Evolutionary conservation across 1,140 invertebrate genomes (phyloP).

Genomic region (Caerostris darwini): DNA sequence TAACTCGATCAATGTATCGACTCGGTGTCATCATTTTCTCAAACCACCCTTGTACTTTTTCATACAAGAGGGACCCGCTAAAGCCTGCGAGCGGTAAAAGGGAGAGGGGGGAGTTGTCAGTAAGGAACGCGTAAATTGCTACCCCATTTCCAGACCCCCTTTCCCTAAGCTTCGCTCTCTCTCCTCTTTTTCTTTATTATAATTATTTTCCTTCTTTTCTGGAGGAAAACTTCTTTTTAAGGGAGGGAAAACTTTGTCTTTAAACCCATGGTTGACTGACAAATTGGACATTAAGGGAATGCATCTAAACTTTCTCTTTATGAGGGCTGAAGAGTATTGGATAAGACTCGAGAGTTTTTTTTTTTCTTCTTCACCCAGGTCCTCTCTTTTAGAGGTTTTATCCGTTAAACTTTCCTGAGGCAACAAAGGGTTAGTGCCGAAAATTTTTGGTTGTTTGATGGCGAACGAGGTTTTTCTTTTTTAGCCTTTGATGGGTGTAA

Average conservation of each 20-base stretch:
- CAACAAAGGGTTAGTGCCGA: slow-evolving; percentile 73
- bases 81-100: slow-evolving; percentile 71
- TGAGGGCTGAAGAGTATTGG: slow-evolving; percentile 71
- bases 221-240: slow-evolving; percentile 68
- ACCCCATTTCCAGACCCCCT: slow-evolving; percentile 70
- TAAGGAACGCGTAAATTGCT: slow-evolving; percentile 76
- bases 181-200: slow-evolving; percentile 76
- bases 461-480: slow-evolving; percentile 43
- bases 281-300: slow-evolving; percentile 77
- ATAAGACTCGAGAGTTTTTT: slow-evolving; percentile 55
- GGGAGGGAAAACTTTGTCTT: slow-evolving; percentile 76
- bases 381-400: slow-evolving; percentile 70
- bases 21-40: slow-evolving; percentile 77
- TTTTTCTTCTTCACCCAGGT: slow-evolving; percentile 27
- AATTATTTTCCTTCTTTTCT: slow-evolving; percentile 71
- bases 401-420: slow-evolving; percentile 76
- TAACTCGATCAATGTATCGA: slow-evolving; percentile 78
- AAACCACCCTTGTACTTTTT: slow-evolving; percentile 76
- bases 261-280: slow-evolving; percentile 78
- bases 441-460: slow-evolving; percentile 56
- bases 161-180: slow-evolving; percentile 44
- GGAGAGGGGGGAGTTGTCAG: slow-evolving; percentile 67
- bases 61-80: slow-evolving; percentile 73
- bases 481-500: slow-evolving; percentile 51
- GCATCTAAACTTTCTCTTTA: slow-evolving; percentile 77